Percentiles rank a stretch among this genome's conserved stretches.
These are phyloP conservation scores for Drosophila punjabiensis DNA, from an alignment of 1,140 invertebrate genomes.

Conservation along the genomic window DNA sequence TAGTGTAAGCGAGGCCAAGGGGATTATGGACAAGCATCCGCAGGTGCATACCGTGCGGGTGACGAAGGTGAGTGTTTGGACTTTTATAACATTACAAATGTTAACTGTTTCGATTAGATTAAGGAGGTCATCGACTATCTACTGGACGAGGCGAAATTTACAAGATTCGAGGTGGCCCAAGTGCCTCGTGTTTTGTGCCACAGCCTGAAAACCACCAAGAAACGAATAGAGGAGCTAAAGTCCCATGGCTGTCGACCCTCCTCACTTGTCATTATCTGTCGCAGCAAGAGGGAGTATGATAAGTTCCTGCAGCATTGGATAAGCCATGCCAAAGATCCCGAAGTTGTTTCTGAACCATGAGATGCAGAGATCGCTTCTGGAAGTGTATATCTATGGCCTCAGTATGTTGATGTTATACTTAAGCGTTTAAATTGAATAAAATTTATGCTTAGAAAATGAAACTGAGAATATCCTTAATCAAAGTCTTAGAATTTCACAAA, in stretches of 20 bases:
- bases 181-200: constrained; percentile 86
- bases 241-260: constrained; percentile 82
- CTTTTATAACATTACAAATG: neutral
- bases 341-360: neutral
- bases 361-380: neutral
- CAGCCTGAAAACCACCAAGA: constrained; percentile 86
- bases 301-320: constrained; percentile 81
- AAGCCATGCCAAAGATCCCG: constrained; percentile 2
- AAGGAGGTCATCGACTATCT: constrained; percentile 86
- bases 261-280: constrained; percentile 86
- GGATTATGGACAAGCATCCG: constrained; percentile 85
- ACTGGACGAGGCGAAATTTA: constrained; percentile 85
- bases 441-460: neutral
- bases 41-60: constrained; percentile 85
- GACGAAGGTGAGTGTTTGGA: constrained; percentile 78
- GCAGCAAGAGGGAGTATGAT: constrained; percentile 86
- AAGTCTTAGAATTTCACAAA: neutral
- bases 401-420: constrained; percentile 2
- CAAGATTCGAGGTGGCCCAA: constrained; percentile 85
- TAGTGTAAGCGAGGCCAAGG: constrained; percentile 73
- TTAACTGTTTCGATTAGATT: constrained; percentile 47
- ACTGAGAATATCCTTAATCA: neutral
- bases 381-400: no score
- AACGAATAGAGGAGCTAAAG: constrained; percentile 85
- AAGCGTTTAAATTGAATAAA: constrained; percentile 2